These are phyloP conservation scores for Chiroxiphia lanceolata DNA, from an alignment of 2,797 vertebrate species.

Conservation along the genomic window DNA sequence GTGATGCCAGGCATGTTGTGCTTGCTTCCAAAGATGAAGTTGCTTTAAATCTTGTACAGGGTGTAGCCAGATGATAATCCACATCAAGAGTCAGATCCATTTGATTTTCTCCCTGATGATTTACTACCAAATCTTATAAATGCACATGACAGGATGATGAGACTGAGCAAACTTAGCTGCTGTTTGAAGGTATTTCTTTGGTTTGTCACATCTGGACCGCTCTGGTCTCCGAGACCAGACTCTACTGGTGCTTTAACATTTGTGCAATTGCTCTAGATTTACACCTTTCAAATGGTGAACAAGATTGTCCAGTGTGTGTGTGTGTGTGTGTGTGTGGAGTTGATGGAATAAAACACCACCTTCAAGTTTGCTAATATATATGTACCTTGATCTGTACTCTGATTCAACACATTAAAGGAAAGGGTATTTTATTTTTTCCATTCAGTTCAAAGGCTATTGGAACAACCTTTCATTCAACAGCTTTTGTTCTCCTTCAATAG, in stretches of 20 bases:
- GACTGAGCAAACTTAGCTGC: background rate
- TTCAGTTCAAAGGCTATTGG: background rate
- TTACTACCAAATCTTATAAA: background rate
- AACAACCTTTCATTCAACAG: background rate
- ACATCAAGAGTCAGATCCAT: background rate
- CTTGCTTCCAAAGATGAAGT: background rate
- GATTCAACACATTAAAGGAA: background rate
- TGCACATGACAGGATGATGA: background rate
- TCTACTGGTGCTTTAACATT: background rate
- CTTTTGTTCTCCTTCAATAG: background rate
- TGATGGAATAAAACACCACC: background rate
- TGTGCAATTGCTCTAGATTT: background rate
- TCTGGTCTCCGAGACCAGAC: background rate
- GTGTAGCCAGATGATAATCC: background rate
- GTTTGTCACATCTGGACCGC: background rate
- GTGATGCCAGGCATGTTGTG: background rate
- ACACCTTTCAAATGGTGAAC: background rate
- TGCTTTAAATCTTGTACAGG: background rate
- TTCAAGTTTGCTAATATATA: rapidly evolving
- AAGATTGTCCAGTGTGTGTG: background rate
- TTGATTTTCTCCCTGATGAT: background rate
- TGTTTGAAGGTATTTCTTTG: background rate
- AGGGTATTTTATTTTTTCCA: rapidly evolving
- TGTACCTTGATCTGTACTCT: background rate
- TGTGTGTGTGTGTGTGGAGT: background rate